Evolutionary conservation across 2,797 vertebrate species (phyloP).

Genomic region (Gorsachius magnificus): DNA sequence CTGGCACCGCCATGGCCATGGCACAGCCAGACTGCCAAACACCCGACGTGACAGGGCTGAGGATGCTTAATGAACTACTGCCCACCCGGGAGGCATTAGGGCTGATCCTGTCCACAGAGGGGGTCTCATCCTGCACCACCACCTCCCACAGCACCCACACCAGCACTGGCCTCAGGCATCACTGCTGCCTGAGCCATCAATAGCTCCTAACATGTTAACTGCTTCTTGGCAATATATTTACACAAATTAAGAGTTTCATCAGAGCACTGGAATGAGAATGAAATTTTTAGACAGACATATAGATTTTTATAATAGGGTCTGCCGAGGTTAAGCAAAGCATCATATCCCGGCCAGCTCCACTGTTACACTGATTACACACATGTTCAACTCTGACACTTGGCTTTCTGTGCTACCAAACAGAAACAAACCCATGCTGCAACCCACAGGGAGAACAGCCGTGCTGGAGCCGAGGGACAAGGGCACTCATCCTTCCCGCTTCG

Average conservation of each 20-base stretch:
- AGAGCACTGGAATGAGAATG: not conserved
- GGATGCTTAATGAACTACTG: not conserved
- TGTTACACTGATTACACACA: not conserved
- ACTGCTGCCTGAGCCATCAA: rapidly evolving
- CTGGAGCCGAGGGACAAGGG: not conserved
- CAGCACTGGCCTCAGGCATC: not conserved
- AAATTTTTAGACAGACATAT: not conserved
- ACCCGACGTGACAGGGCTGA: rapidly evolving
- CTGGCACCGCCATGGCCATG: rapidly evolving
- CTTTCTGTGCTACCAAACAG: not conserved
- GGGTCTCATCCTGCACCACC: not conserved
- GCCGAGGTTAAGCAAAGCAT: not conserved
- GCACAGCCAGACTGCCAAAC: not conserved
- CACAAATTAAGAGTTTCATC: not conserved
- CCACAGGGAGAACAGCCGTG: not conserved
- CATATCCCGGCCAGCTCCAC: not conserved
- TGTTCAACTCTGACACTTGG: not conserved
- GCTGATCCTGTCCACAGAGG: rapidly evolving
- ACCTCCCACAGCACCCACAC: not conserved
- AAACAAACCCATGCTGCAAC: not conserved
- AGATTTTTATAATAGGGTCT: not conserved
- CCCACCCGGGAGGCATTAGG: rapidly evolving
- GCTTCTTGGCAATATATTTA: not conserved
- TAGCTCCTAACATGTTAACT: not conserved
- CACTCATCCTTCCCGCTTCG: not conserved